Base-by-base conservation (phyloP, 2,113 vertebrate species). In the Larimichthys crocea region DNA sequence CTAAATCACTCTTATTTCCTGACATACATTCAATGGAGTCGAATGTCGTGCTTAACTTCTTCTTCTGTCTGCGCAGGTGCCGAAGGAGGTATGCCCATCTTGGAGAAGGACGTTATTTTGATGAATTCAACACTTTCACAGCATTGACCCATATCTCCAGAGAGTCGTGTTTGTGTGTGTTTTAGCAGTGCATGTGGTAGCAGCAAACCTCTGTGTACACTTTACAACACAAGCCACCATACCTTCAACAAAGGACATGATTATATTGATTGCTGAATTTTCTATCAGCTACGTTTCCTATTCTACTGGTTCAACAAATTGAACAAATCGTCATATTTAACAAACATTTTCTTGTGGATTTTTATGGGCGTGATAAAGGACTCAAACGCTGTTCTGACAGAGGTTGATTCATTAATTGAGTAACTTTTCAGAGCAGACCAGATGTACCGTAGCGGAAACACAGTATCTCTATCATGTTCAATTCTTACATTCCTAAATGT, bases 11-110 rank as follows among this genome's bases (percentile, higher is more conserved):
- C 20, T 22, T 20, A 11, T 14, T 24, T 24, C 22, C n/a, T 11
- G 1, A 42, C 56, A 26, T 3, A 24, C 53, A 5, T 12, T n/a
- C 0, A 76, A 4, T 56, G 46, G 31, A 66, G 1, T 5, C 59
- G 0, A 79, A 48, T 12, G 29, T 68, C 40, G 29, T 40, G 20
- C 67, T 20, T 67, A 57, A 44, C 42, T 55, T 24, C 46, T 17
- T 55, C 20, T 84, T 44, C 3, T 87, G 20, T 94, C 74, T 74
- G 1, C 72, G 16, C 65, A 98, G 97, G 96, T 98, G 57, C 97
- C 97, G 0, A 91, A 97, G 90, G 96, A 98, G 97, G 97, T 98
- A 97, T 15, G 93, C 15, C 31, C 20, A 16, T 62, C 52, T 31
- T 10, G 61, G 56, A 68, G 81, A 64, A 66, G 73, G 20, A 76